These are phyloP conservation scores for Proterorhinus semilunaris DNA, from an alignment of 2,113 vertebrate genomes.

Conservation along the genomic window DNA sequence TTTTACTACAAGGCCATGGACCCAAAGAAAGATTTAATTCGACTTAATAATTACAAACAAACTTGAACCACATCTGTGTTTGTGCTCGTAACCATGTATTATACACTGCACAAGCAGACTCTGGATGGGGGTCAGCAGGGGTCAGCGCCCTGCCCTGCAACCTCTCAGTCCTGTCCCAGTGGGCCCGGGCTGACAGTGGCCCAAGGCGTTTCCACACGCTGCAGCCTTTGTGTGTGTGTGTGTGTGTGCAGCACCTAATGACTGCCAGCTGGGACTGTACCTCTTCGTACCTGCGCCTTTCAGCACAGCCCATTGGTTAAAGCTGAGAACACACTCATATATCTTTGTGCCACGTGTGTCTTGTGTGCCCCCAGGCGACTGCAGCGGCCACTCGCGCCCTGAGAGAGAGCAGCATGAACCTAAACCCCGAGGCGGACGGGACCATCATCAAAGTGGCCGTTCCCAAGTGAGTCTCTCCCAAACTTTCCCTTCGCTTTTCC, in stretches of 20 bases:
- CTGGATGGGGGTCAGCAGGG: conserved; percentile 55
- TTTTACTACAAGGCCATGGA: not conserved
- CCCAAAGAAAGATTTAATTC: not conserved
- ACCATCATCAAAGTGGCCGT: conserved; percentile 89
- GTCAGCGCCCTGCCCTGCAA: conserved; percentile 73
- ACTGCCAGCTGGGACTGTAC: conserved; percentile 62
- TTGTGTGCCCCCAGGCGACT: conserved; percentile 83
- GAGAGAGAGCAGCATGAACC: conserved; percentile 93
- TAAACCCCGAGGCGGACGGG: conserved; percentile 95
- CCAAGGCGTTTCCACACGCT: conserved; percentile 66
- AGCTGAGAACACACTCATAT: conserved; percentile 69
- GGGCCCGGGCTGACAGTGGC: conserved; percentile 69
- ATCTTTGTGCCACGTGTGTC: conserved; percentile 68
- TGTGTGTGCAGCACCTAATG: conserved; percentile 59
- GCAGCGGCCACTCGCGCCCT: conserved; percentile 86
- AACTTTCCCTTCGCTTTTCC: conserved; percentile 6
- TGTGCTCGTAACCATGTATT: conserved; percentile 34
- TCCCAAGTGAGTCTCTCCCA: conserved; percentile 86
- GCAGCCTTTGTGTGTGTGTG: conserved; percentile 27
- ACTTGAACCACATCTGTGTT: conserved; percentile 8
- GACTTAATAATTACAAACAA: conserved; percentile 2
- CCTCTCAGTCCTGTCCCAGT: conserved; percentile 70
- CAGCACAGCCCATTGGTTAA: conserved; percentile 20
- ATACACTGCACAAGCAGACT: conserved; percentile 49
- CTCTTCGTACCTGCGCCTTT: conserved; percentile 75